phyloP scores from a whole-genome alignment of 2,113 vertebrate genomes.

The Eolophus roseicapilla region DNA sequence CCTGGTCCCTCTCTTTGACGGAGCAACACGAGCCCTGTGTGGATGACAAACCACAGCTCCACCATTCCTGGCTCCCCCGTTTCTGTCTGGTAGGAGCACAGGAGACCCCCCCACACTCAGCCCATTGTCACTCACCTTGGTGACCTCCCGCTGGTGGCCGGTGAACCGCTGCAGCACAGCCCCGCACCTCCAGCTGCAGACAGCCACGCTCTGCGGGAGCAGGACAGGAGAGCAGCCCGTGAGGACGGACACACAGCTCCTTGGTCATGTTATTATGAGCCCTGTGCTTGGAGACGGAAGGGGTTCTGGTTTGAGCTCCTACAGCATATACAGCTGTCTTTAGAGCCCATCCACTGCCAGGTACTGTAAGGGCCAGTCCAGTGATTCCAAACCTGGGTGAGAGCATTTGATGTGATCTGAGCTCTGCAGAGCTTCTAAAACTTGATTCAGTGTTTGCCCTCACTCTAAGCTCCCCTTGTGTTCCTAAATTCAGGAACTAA shows the following conservation, averaged over 20 bases:
- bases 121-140: slow-evolving; percentile 81
- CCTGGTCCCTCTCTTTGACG: neutral
- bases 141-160: slow-evolving; percentile 89
- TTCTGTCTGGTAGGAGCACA: neutral
- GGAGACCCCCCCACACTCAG: neutral
- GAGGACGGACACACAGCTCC: neutral
- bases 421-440: neutral
- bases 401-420: neutral
- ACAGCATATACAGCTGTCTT: neutral
- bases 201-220: slow-evolving; percentile 80
- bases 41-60: fast-evolving
- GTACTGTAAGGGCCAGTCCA: neutral
- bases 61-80: neutral
- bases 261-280: fast-evolving
- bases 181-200: slow-evolving; percentile 89
- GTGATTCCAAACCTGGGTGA: neutral
- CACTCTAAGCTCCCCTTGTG: neutral
- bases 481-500: neutral
- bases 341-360: neutral
- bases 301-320: neutral
- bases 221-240: neutral
- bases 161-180: slow-evolving; percentile 79
- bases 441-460: neutral
- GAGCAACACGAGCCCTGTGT: neutral
- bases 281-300: neutral